phyloP scores from a whole-genome alignment of 35 echinoderm and acorn worm species.

The Stichopus chloronotus region DNA sequence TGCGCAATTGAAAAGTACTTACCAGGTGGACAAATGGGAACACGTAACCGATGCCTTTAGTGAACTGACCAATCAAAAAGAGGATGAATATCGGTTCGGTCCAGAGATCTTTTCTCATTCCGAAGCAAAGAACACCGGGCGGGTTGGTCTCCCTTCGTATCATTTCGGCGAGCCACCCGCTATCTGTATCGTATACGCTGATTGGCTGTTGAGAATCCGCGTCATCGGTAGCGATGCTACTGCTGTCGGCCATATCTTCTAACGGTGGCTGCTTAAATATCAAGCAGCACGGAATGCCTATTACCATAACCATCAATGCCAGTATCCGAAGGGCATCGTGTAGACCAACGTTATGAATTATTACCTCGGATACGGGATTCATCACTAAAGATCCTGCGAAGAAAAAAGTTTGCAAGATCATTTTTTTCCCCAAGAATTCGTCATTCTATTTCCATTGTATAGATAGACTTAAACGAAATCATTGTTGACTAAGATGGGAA shows the following conservation, averaged over 20 bases:
- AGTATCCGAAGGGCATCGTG: conserved; percentile 67
- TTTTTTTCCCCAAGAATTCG: background rate
- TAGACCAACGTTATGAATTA: conserved; percentile 73
- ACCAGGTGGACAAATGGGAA: conserved; percentile 98
- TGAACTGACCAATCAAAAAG: conserved; percentile 75
- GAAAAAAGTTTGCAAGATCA: background rate
- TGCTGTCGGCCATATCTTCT: conserved; percentile 38
- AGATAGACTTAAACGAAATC: too few relatives aligned
- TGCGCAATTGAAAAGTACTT: conserved; percentile 9
- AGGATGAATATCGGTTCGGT: conserved; percentile 76
- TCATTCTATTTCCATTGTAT: too few relatives aligned
- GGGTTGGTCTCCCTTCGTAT: conserved; percentile 66
- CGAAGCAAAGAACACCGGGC: conserved; percentile 19
- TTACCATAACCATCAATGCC: conserved; percentile 65
- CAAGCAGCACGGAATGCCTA: conserved; percentile 83
- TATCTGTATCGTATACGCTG: conserved; percentile 44
- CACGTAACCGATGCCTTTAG: conserved; percentile 95
- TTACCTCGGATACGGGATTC: conserved; percentile 85
- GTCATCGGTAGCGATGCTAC: conserved; percentile 9
- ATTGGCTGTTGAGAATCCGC: background rate
- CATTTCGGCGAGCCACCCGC: conserved; percentile 87
- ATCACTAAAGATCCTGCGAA: conserved; percentile 90
- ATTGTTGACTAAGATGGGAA: too few relatives aligned
- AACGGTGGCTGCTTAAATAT: conserved; percentile 73
- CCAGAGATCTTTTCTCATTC: conserved; percentile 68